Evolutionary conservation across 1,140 invertebrate genomes (phyloP).

Genomic region (Pogonognathellus flavescens): DNA sequence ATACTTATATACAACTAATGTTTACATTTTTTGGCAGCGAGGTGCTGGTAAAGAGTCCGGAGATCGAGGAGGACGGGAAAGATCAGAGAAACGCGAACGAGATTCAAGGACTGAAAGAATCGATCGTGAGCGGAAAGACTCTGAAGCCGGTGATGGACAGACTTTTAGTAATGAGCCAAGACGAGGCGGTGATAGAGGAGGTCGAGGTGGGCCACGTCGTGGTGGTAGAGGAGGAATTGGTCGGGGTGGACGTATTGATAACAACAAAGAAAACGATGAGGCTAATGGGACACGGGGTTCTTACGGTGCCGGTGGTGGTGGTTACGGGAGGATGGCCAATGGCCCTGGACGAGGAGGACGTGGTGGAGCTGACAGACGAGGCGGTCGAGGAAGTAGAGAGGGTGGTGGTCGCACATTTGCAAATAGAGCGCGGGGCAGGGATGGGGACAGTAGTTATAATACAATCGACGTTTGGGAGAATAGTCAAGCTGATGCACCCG

Average conservation of each 20-base stretch:
- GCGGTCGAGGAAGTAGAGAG: slow-evolving; percentile 70
- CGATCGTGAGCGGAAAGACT: slow-evolving; percentile 57
- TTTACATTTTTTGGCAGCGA: slow-evolving; percentile 21
- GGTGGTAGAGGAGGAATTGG: slow-evolving; percentile 69
- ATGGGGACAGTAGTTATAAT: slow-evolving; percentile 60
- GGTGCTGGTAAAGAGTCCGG: slow-evolving; percentile 46
- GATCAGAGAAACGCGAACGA: slow-evolving; percentile 54
- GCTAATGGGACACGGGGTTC: slow-evolving; percentile 68
- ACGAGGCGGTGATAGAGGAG: slow-evolving; percentile 68
- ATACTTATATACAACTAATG: not conserved
- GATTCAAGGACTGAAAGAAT: slow-evolving; percentile 53
- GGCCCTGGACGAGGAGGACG: slow-evolving; percentile 70
- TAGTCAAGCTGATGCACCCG: slow-evolving; percentile 64
- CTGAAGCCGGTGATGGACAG: slow-evolving; percentile 67
- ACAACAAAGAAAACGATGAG: slow-evolving; percentile 77
- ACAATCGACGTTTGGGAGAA: slow-evolving; percentile 67
- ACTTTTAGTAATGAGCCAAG: slow-evolving; percentile 46
- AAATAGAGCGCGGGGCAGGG: slow-evolving; percentile 61
- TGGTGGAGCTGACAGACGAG: slow-evolving; percentile 75
- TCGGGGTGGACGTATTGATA: slow-evolving; percentile 71
- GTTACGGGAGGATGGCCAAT: slow-evolving; percentile 70
- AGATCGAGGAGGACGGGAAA: slow-evolving; percentile 48
- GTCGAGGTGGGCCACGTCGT: slow-evolving; percentile 69
- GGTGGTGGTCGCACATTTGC: slow-evolving; percentile 62
- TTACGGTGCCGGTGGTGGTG: slow-evolving; percentile 67